Evolutionary conservation across 1,140 invertebrate species (phyloP).

Genomic region (Lepidurus arcticus): DNA sequence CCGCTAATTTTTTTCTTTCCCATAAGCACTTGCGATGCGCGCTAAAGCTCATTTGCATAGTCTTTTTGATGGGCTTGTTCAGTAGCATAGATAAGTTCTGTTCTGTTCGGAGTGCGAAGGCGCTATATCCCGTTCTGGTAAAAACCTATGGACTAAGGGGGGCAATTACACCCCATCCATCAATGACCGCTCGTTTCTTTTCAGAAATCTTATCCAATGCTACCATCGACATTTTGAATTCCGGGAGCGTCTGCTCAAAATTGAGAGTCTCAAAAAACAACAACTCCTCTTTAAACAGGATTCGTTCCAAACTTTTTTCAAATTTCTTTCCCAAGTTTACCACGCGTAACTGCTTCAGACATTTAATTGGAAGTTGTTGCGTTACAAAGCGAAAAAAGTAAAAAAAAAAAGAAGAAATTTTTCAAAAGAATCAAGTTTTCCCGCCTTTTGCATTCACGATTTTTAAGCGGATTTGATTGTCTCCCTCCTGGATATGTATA

Average conservation of each 20-base stretch:
- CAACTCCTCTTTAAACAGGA: too few relatives aligned
- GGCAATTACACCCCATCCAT: constrained; percentile 18
- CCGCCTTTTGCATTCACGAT: too few relatives aligned
- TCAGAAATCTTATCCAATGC: constrained; percentile 10
- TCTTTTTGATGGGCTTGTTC: neutral
- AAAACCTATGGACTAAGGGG: neutral
- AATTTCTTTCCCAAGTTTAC: too few relatives aligned
- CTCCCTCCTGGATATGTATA: neutral
- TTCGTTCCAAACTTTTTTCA: too few relatives aligned
- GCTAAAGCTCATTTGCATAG: constrained; percentile 5
- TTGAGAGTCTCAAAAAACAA: neutral
- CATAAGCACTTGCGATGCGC: neutral
- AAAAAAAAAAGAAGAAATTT: too few relatives aligned
- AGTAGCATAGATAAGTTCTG: neutral
- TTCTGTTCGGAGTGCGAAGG: neutral
- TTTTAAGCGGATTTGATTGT: too few relatives aligned
- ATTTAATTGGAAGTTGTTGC: too few relatives aligned
- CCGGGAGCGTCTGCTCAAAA: neutral
- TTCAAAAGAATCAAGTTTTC: too few relatives aligned
- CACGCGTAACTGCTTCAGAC: too few relatives aligned
- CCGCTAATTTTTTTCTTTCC: neutral
- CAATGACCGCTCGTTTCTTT: constrained; percentile 17
- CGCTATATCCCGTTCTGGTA: neutral
- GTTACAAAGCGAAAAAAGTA: too few relatives aligned
- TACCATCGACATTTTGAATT: constrained; percentile 6